phyloP scores from a whole-genome alignment of 1,140 invertebrate genomes.

The Riptortus pedestris region DNA sequence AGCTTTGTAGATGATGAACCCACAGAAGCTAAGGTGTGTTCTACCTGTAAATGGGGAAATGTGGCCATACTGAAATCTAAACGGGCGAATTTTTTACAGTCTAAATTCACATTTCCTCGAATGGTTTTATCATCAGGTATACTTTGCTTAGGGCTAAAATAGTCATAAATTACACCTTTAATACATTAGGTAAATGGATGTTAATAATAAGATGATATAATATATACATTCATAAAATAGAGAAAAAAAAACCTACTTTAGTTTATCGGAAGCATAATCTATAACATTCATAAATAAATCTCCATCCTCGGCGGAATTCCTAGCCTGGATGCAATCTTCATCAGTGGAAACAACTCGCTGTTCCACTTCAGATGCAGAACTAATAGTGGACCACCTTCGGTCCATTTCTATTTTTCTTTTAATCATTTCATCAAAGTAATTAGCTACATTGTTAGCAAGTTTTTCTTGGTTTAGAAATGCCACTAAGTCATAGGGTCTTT shows the following conservation, averaged over 20 bases:
- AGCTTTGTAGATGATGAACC: background rate
- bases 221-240: background rate
- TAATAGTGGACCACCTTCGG: slow-evolving; percentile 48
- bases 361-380: slow-evolving; percentile 49
- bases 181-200: background rate
- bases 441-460: slow-evolving; percentile 49
- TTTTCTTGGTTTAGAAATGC: slow-evolving; percentile 73
- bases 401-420: slow-evolving; percentile 54
- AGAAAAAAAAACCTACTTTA: slow-evolving; percentile 35
- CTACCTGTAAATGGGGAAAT: slow-evolving; percentile 70
- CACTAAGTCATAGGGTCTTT: slow-evolving; percentile 62
- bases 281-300: slow-evolving; percentile 58
- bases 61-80: slow-evolving; percentile 63
- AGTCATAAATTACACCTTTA: slow-evolving; percentile 12
- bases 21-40: too few relatives aligned
- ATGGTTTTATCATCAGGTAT: slow-evolving; percentile 14
- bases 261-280: slow-evolving; percentile 41
- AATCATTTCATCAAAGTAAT: slow-evolving; percentile 53
- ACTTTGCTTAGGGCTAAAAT: background rate
- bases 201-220: background rate
- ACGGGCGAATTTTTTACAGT: slow-evolving; percentile 53
- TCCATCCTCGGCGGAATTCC: slow-evolving; percentile 49
- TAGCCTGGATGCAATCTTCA: slow-evolving; percentile 54
- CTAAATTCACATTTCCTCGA: slow-evolving; percentile 39
- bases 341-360: slow-evolving; percentile 51